Evolutionary conservation across 2,888 invertebrate species (phyloP).

Genomic region (Cenopis cana): DNA sequence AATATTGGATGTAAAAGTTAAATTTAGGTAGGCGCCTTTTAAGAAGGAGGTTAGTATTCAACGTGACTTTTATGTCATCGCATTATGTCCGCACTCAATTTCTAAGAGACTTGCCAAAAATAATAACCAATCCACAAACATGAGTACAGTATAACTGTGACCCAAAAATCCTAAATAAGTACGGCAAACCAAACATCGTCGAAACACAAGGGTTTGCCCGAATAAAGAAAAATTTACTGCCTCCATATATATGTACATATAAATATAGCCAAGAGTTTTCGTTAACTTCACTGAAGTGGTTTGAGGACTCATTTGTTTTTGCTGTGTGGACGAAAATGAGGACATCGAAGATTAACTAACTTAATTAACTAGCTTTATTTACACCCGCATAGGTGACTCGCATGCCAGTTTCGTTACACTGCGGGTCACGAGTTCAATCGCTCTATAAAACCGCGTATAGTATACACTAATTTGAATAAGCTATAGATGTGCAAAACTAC

Average conservation of each 20-base stretch:
- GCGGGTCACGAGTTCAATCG: too few species aligned
- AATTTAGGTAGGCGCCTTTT: too few species aligned
- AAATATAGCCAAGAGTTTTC: constrained; percentile 22
- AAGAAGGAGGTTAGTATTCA: too few species aligned
- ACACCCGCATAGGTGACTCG: too few species aligned
- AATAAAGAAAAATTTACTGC: constrained; percentile 29
- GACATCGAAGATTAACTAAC: constrained; percentile 7
- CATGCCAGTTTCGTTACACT: too few species aligned
- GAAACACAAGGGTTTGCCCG: constrained; percentile 23
- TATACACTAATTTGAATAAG: too few species aligned
- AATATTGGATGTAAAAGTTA: background rate
- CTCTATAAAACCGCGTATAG: too few species aligned
- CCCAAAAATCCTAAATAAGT: constrained; percentile 27
- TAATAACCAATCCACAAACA: background rate
- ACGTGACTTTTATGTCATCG: too few species aligned
- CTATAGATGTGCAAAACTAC: too few species aligned
- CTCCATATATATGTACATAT: background rate
- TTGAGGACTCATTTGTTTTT: constrained; percentile 19
- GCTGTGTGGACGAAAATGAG: background rate
- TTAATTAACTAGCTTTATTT: too few species aligned
- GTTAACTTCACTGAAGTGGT: constrained; percentile 13
- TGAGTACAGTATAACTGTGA: constrained; percentile 9
- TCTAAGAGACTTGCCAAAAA: too few species aligned
- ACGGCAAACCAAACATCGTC: constrained; percentile 24
- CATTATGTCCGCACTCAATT: too few species aligned